phyloP scores from a whole-genome alignment of 2,888 invertebrate species.

The Latrodectus elegans region DNA sequence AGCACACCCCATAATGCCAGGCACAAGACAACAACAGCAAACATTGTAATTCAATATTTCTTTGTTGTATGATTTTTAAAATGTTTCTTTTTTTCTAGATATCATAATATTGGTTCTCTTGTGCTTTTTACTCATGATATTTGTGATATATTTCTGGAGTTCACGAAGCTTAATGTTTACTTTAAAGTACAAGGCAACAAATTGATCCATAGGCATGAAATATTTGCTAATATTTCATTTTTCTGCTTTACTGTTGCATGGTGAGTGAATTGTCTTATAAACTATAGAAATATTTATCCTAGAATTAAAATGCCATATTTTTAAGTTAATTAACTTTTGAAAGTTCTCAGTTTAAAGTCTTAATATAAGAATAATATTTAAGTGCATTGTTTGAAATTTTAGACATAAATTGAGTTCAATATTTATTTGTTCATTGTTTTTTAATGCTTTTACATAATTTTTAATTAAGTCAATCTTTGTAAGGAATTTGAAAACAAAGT shows the following conservation, averaged over 20 bases:
- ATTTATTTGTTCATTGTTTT: too few species aligned
- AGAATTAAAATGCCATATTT: too few species aligned
- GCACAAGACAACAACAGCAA: too few species aligned
- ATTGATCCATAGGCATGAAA: slow-evolving; percentile 69
- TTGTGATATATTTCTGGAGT: slow-evolving; percentile 72
- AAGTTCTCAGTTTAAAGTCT: not conserved
- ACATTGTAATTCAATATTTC: not conserved
- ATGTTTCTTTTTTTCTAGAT: slow-evolving; percentile 68
- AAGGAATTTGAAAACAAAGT: too few species aligned
- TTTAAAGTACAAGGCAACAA: slow-evolving; percentile 71
- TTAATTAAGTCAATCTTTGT: too few species aligned
- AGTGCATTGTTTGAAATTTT: too few species aligned
- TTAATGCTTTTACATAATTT: too few species aligned
- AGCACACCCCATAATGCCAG: too few species aligned
- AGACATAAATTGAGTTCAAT: too few species aligned
- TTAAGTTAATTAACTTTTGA: too few species aligned
- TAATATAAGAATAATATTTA: not conserved
- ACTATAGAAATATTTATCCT: too few species aligned
- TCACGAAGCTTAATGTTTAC: slow-evolving; percentile 73
- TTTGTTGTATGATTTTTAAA: not conserved
- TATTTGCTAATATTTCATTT: slow-evolving; percentile 71
- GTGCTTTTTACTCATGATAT: slow-evolving; percentile 72
- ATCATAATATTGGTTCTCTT: slow-evolving; percentile 72
- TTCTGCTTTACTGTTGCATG: slow-evolving; percentile 72
- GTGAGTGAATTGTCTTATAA: slow-evolving; percentile 64